Percentiles rank a stretch among this genome's conserved stretches.
These are phyloP conservation scores for Brachyptera risi DNA, from an alignment of 2,888 invertebrate genomes.

Conservation along the genomic window DNA sequence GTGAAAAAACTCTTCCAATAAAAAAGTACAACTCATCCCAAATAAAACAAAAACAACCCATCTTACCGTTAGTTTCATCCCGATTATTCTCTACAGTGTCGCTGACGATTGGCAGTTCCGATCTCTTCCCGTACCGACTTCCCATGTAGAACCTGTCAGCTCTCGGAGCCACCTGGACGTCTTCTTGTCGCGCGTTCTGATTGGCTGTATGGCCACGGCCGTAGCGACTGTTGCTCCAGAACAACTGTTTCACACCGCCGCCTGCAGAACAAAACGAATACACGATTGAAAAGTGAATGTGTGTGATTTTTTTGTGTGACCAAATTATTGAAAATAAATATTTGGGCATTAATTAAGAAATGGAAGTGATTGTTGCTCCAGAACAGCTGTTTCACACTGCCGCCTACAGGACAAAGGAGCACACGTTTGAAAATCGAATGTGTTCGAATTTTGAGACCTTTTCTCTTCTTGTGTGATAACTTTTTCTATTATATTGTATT, in stretches of 20 bases:
- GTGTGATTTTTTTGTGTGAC: neutral
- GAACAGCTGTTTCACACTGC: too few species aligned
- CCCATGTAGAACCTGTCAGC: constrained; percentile 48
- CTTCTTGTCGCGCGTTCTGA: neutral
- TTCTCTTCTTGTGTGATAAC: too few species aligned
- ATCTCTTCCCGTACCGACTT: constrained; percentile 47
- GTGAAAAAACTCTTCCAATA: too few species aligned
- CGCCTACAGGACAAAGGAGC: too few species aligned
- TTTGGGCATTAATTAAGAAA: neutral
- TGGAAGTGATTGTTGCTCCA: neutral
- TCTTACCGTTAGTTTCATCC: too few species aligned
- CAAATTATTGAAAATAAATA: neutral
- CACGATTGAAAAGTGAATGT: neutral
- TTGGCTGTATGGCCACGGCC: constrained; percentile 37
- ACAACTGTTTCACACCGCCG: constrained; percentile 14
- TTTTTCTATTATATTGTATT: too few species aligned
- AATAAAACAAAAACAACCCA: too few species aligned
- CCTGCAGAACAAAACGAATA: neutral
- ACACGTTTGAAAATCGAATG: too few species aligned
- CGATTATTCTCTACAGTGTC: too few species aligned
- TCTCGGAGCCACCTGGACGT: constrained; percentile 37
- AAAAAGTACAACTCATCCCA: too few species aligned
- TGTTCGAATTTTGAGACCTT: too few species aligned
- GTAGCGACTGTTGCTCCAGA: constrained; percentile 39
- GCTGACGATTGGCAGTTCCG: neutral